Base-by-base conservation (phyloP, 1,140 invertebrate genomes). In the Drosophila gunungcola region DNA sequence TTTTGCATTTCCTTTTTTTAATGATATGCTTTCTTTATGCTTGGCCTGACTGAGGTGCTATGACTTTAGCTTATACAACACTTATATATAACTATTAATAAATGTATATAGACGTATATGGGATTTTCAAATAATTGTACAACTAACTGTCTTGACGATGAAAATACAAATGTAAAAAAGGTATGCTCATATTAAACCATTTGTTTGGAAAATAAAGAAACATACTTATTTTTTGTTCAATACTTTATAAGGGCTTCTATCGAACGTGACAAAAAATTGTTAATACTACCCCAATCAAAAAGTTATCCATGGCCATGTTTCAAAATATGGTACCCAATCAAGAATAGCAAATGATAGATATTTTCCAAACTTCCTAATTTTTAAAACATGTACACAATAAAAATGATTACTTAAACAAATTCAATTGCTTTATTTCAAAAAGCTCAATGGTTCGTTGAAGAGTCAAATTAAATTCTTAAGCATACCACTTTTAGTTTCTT, bases 391-490 rank as follows among this genome's bases (percentile, higher is more conserved):
- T 2, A 32, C 29, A 32, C 38, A 39, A n/a, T 0, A 39, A 39
- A 39, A 4, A 39, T 16, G 27, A 27, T 54, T 29, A 32, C 52
- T 62, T 56, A 46, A 63, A 39, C 46, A 61, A 52, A 52, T 63
- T 39, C 25, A 39, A 36, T 16, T 43, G 48, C 27, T 70, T 70
- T 70, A 70, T 68, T 70, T 70, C 43, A 36, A 67, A 65, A 64
- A 51, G 58, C 67, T 54, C 32, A 49, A 38, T 61, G 13, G 29
- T 73, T 62, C 21, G 68, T 42, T 46, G 41, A 53, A 61, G 38
- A 73, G 69, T 73, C 70, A 73, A 72, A 54, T 73, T 5, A 45
- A 36, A 34, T 69, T 36, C 38, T 48, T 55, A 21, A n/a, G 34
- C 11, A 36, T 38, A 58, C 5, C 39, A 72, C 16, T 43, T 54